These are phyloP conservation scores for Acropora yongei DNA, from an alignment of 64 coral and sea anemone genomes.

Conservation along the genomic window DNA sequence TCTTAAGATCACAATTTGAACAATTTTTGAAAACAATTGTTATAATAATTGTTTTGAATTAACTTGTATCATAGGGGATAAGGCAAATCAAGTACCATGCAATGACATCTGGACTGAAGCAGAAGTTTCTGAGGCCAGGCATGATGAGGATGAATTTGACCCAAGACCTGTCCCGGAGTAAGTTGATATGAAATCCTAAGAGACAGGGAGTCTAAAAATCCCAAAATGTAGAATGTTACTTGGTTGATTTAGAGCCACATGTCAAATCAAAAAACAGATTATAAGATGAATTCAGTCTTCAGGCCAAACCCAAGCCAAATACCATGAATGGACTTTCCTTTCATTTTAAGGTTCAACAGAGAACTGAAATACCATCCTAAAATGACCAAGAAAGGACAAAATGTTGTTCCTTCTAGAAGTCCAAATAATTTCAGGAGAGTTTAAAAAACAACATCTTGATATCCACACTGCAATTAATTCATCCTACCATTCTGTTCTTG, in stretches of 20 bases:
- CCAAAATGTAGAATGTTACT: background rate
- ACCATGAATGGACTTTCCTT: background rate
- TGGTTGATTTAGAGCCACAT: too few species aligned
- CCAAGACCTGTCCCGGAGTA: slow-evolving; percentile 91
- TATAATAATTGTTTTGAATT: background rate
- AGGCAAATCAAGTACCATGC: slow-evolving; percentile 23
- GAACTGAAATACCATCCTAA: background rate
- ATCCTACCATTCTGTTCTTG: too few species aligned
- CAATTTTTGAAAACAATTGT: background rate
- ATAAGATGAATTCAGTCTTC: background rate
- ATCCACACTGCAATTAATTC: too few species aligned
- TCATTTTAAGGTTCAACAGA: background rate
- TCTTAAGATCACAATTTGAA: too few species aligned
- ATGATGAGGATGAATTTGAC: slow-evolving; percentile 72
- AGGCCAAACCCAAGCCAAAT: background rate
- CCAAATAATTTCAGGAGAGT: too few species aligned
- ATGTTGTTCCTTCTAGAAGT: too few species aligned
- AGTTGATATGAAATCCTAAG: background rate
- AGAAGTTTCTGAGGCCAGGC: slow-evolving; percentile 62
- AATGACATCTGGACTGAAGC: slow-evolving; percentile 75
- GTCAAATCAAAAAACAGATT: too few species aligned
- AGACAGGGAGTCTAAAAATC: too few species aligned
- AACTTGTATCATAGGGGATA: background rate
- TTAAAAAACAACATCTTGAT: too few species aligned
- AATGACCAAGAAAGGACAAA: too few species aligned